A percentile compares a stretch with the other conserved stretches of the same genome.
phyloP scores from a whole-genome alignment of 2,888 invertebrate species.

The Plagodis pulveraria region DNA sequence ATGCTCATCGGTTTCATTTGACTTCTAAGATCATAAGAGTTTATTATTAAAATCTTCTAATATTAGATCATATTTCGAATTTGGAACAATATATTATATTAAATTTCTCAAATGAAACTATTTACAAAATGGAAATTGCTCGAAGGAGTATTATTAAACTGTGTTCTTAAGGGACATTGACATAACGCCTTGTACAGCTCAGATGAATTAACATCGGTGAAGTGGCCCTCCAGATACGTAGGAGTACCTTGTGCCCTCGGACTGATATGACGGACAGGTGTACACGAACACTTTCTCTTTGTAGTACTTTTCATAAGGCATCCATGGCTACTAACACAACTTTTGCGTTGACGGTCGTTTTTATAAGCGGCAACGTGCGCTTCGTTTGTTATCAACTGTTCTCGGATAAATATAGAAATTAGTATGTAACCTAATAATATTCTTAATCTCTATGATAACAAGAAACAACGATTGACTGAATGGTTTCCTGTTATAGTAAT shows the following conservation, averaged over 20 bases:
- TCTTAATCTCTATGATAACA: no score
- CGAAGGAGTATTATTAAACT: neutral
- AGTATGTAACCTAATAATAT: no score
- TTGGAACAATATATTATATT: no score
- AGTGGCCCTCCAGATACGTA: conserved; percentile 17
- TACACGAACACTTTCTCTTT: conserved; percentile 26
- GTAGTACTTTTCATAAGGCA: conserved; percentile 26
- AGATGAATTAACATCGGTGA: conserved; percentile 12
- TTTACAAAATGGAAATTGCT: no score
- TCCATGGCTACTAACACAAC: conserved; percentile 12
- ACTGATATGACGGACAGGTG: conserved; percentile 20
- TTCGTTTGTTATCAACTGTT: neutral
- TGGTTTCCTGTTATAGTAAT: no score
- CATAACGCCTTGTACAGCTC: conserved; percentile 5
- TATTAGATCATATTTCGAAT: no score
- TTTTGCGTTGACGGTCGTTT: conserved; percentile 4
- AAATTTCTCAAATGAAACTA: no score
- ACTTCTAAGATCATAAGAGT: no score
- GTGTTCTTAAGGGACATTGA: neutral
- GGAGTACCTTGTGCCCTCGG: conserved; percentile 1
- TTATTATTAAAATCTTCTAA: no score
- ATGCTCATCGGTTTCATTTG: no score
- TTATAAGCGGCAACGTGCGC: neutral
- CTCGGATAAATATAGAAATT: neutral
- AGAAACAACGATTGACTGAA: no score